Conservation (phyloP, 2,888 invertebrate genomes). For the Parnassius smintheus region DNA sequence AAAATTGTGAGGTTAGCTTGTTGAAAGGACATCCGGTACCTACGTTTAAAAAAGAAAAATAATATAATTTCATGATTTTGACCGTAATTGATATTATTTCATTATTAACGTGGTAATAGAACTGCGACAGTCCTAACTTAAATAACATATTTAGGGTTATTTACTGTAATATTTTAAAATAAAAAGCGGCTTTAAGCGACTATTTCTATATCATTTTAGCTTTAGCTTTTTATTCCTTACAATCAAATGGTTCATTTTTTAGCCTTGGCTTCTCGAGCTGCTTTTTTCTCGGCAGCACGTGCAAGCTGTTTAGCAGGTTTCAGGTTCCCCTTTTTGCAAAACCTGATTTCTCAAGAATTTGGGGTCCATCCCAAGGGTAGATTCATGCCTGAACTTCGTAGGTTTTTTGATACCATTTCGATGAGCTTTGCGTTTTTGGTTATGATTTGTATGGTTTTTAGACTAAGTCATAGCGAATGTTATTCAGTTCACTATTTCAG, state of each 20-base stretch:
- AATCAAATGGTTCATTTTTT: slow-evolving; percentile 76
- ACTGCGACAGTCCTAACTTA: no score
- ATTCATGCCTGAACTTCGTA: slow-evolving; percentile 92
- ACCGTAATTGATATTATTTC: not conserved
- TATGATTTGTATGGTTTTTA: slow-evolving; percentile 99
- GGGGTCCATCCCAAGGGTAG: slow-evolving; percentile 98
- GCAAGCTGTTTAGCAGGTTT: slow-evolving; percentile 88
- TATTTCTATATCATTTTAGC: not conserved
- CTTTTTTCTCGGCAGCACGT: slow-evolving; percentile 85
- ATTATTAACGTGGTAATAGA: no score
- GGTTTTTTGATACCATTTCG: slow-evolving; percentile 99
- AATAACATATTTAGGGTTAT: no score
- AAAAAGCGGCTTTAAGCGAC: no score
- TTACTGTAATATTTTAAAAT: no score
- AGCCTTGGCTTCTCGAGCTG: slow-evolving; percentile 82
- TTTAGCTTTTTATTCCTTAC: slow-evolving; percentile 43
- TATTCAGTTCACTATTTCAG: slow-evolving; percentile 40
- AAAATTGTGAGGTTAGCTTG: slow-evolving; percentile 60
- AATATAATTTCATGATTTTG: slow-evolving; percentile 12
- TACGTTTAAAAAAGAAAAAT: slow-evolving; percentile 34
- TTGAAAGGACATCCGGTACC: slow-evolving; percentile 56
- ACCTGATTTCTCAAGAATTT: slow-evolving; percentile 98
- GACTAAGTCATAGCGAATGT: slow-evolving; percentile 95
- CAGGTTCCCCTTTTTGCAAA: slow-evolving; percentile 96
- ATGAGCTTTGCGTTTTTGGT: slow-evolving; percentile 98